phyloP scores from a whole-genome alignment of 2,888 invertebrate species.

The Sesia bembeciformis region DNA sequence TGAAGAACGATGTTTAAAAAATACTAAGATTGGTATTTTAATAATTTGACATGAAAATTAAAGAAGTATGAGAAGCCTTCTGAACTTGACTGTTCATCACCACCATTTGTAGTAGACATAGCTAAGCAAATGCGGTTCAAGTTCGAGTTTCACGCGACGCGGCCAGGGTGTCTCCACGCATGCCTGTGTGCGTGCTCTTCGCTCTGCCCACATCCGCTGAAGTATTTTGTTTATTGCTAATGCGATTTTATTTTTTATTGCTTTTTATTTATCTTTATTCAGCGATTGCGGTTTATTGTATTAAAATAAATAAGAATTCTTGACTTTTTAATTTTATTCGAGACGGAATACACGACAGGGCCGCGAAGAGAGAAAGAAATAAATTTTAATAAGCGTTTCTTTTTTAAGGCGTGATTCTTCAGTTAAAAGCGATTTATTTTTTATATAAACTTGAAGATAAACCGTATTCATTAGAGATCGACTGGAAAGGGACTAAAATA shows the following conservation, averaged over 20 bases:
- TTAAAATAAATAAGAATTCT: slow-evolving; percentile 75
- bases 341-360: slow-evolving; percentile 68
- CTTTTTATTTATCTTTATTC: slow-evolving; percentile 75
- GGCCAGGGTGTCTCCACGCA: slow-evolving; percentile 29
- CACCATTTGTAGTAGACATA: background rate
- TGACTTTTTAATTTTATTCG: slow-evolving; percentile 74
- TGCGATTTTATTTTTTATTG: slow-evolving; percentile 75
- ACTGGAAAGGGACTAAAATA: slow-evolving; percentile 68
- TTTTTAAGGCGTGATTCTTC: slow-evolving; percentile 75
- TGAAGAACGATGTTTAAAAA: background rate
- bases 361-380: slow-evolving; percentile 71
- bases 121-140: background rate
- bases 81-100: no score
- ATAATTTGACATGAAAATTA: no score
- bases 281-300: slow-evolving; percentile 75
- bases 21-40: no score
- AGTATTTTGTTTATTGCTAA: slow-evolving; percentile 76
- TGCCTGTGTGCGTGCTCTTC: slow-evolving; percentile 45
- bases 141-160: background rate
- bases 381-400: slow-evolving; percentile 75
- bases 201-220: slow-evolving; percentile 73
- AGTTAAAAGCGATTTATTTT: slow-evolving; percentile 74
- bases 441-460: slow-evolving; percentile 72
- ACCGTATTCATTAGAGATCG: slow-evolving; percentile 74
- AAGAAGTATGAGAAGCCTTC: no score